A percentile compares a stretch with the other conserved stretches of the same genome.
Conservation (phyloP, 2,113 vertebrate genomes). For the Clarias batrachus region DNA sequence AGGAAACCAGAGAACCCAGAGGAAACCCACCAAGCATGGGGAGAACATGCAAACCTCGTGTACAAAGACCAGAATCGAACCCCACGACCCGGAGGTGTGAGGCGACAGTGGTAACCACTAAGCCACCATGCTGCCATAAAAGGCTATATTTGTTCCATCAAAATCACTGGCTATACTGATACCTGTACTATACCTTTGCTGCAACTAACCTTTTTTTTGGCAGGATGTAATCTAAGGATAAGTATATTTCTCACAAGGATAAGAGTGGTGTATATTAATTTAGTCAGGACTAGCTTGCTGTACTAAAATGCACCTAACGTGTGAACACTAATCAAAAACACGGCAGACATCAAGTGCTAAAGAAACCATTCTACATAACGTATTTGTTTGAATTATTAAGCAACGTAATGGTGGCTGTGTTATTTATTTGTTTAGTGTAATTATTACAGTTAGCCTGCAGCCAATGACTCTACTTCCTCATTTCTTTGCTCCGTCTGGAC, state of each 20-base stretch:
- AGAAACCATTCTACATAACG: neutral
- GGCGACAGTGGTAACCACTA: too few relatives aligned
- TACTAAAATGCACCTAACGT: neutral
- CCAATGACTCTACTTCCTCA: neutral
- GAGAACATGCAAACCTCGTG: too few relatives aligned
- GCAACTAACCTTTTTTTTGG: neutral
- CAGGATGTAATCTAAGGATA: neutral
- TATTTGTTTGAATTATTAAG: neutral
- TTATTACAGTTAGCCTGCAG: neutral
- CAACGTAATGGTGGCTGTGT: neutral
- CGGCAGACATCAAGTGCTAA: neutral
- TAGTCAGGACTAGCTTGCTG: neutral
- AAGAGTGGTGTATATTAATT: neutral
- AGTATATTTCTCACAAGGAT: neutral
- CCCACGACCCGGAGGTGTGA: too few relatives aligned
- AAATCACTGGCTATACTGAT: neutral
- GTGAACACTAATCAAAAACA: slow-evolving; percentile 23
- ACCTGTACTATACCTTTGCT: slow-evolving; percentile 1
- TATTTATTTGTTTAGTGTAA: neutral
- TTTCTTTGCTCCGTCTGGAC: neutral
- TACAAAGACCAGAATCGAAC: too few relatives aligned
- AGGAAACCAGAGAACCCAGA: too few relatives aligned
- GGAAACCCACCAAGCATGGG: too few relatives aligned
- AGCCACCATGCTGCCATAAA: too few relatives aligned
- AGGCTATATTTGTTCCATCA: neutral